Conservation (phyloP, 2,113 vertebrate species). For the Oreamnos americanus region DNA sequence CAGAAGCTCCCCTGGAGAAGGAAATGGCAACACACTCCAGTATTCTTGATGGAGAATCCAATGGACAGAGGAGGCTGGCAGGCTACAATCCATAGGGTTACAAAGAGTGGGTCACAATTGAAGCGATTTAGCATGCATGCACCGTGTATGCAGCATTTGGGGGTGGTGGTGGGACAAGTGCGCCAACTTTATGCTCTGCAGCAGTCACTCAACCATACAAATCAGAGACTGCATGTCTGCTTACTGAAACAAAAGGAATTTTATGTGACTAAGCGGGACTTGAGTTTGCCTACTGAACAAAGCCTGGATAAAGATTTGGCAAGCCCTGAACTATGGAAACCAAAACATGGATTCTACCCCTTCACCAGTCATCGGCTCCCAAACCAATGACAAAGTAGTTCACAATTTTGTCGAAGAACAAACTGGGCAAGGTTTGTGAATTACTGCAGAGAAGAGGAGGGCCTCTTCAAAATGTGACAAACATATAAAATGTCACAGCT, state of each 20-base stretch:
- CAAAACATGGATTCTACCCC: background rate
- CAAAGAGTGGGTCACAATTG: background rate
- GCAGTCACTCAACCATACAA: background rate
- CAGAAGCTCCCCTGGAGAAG: background rate
- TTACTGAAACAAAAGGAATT: slow-evolving; percentile 36
- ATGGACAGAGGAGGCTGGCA: background rate
- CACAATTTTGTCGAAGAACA: background rate
- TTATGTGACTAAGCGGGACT: background rate
- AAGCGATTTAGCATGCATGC: background rate
- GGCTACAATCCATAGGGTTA: background rate
- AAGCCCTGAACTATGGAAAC: background rate
- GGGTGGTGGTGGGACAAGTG: background rate
- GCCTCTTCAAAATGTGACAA: background rate
- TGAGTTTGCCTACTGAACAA: background rate
- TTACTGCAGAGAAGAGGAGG: background rate
- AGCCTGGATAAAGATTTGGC: background rate
- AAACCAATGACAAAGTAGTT: background rate
- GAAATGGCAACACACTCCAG: background rate
- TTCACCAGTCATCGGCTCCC: background rate
- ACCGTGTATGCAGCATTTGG: no score
- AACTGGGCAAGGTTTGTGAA: background rate
- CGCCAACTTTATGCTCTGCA: background rate
- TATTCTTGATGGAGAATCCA: background rate
- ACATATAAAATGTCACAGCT: background rate
- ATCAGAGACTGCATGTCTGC: background rate